Evolutionary conservation across 2,888 invertebrate species (phyloP), one percentile per base, ranked within the genome.

Genomic region (Pristionchus mayeri): DNA sequence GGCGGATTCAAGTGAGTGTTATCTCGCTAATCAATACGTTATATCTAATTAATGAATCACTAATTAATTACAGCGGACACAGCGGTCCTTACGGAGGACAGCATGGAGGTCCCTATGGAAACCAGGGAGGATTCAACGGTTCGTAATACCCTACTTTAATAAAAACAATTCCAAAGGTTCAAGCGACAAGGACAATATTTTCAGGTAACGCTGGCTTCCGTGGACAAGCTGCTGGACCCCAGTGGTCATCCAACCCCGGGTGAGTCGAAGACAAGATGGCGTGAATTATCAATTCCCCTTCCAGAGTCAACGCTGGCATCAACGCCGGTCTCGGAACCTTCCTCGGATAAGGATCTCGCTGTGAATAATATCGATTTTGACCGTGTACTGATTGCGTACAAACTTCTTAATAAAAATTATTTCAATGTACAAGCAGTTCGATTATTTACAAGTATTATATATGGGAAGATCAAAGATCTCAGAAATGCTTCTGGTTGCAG

Each of bases 271-370:
- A 40, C 34, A n/a, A 71, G n/a, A n/a, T n/a, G n/a, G n/a, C n/a
- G n/a, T 40, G 16, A 21, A 37, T 11, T 67, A 6, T 37, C 34
- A 37, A 71, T 21, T 67, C 2, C 2, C 13, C 24, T 71, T 71
- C 0, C 71, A 71, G 71, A n/a, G 71, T 71, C n/a, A 71, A 71
- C 71, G 71, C 71, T 24, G 71, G 71, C 24, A 40, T 71, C 71
- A 71, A 71, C 71, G 44, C 71, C n/a, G 71, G 71, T 1, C 71
- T 71, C 71, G 71, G 71, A 44, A n/a, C 71, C 24, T 44, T 71
- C 40, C 71, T 71, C 71, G 71, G 71, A 71, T 71, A 71, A 71
- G 40, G n/a, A 71, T 30, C 24, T n/a, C n/a, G 6, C 24, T 71
- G 71, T 71, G 40, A 71, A 71, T 71, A 71, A 24, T 3, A 34